Evolutionary conservation across 1,140 invertebrate species (phyloP), one percentile per base, ranked within the genome.

Genomic region (Micrasema longulum): DNA sequence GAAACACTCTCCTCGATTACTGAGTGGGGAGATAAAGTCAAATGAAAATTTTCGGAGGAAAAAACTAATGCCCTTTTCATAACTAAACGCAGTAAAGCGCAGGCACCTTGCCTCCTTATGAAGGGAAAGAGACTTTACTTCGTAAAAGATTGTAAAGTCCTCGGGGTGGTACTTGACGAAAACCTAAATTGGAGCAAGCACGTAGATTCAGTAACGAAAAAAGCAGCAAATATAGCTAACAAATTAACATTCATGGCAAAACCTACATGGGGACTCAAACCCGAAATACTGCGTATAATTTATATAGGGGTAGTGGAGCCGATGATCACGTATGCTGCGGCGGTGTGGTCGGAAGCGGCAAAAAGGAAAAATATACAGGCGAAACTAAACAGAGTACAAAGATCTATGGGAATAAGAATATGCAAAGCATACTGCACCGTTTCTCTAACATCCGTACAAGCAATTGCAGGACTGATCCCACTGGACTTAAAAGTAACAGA

Each of bases 31-130:
- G 23, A 26, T 11, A 53, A 53, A n/a, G 50, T 53, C 20, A 53
- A 53, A 26, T 26, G 23, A 26, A 4, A 53, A 26, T 53, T 23
- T 9, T 53, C 20, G 3, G 50, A 53, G 12, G 22, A 47, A 53
- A 53, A 53, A n/a, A 53, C 50, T 10, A 26, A 53, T n/a, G 50
- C 22, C 12, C 50, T 53, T n/a, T n/a, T 53, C 20, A 53, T 23
- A n/a, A 47, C 43, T 7, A 31, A 6, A 47, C 45, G 1, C 22
- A 53, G 50, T 22, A 26, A n/a, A 12, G 22, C 18, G 14, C 20
- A n/a, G n/a, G 22, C 18, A 26, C 20, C 20, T 22, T 26, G 23
- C 20, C 20, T 12, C 22, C 9, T n/a, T n/a, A 53, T 53, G 50
- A 53, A 1, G 12, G 50, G 20, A 6, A 53, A 53, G 26, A 26